These are phyloP conservation scores for Sebastes diploproa DNA, from an alignment of 2,797 vertebrate genomes.

Conservation along the genomic window DNA sequence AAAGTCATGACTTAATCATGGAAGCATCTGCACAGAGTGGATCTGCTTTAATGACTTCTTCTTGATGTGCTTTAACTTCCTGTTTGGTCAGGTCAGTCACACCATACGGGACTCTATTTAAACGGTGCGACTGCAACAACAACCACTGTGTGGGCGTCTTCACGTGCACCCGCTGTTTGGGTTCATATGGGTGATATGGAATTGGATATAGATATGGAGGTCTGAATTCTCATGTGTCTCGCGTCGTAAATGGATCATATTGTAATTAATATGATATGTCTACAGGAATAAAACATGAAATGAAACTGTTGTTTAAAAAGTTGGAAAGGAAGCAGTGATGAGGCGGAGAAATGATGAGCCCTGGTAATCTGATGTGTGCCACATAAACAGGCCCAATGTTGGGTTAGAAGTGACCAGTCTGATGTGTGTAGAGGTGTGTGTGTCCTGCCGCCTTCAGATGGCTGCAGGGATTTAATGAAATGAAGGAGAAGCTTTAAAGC, in stretches of 20 bases:
- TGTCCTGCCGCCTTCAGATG: background rate
- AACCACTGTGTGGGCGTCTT: background rate
- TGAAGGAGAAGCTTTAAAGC: background rate
- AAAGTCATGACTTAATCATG: conserved; percentile 14
- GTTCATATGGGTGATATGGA: background rate
- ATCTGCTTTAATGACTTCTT: background rate
- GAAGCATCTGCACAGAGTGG: background rate
- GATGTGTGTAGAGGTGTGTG: too few relatives aligned
- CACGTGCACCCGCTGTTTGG: too few relatives aligned
- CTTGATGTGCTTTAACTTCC: conserved; percentile 2
- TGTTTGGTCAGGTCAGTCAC: background rate
- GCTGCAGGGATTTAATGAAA: background rate
- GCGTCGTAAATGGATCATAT: background rate
- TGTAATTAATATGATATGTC: background rate
- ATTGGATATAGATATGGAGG: background rate
- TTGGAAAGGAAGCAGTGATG: too few relatives aligned
- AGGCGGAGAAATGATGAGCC: background rate
- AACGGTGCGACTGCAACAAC: background rate
- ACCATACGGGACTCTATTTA: background rate
- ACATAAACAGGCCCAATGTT: too few relatives aligned
- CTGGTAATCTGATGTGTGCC: too few relatives aligned
- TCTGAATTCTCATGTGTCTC: background rate
- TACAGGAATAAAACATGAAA: background rate
- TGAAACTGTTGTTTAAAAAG: background rate
- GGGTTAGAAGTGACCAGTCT: too few relatives aligned